A percentile compares a stretch with the other conserved stretches of the same genome.
Evolutionary conservation across 1,140 invertebrate species (phyloP).

Genomic region (Drosophila guanche): DNA sequence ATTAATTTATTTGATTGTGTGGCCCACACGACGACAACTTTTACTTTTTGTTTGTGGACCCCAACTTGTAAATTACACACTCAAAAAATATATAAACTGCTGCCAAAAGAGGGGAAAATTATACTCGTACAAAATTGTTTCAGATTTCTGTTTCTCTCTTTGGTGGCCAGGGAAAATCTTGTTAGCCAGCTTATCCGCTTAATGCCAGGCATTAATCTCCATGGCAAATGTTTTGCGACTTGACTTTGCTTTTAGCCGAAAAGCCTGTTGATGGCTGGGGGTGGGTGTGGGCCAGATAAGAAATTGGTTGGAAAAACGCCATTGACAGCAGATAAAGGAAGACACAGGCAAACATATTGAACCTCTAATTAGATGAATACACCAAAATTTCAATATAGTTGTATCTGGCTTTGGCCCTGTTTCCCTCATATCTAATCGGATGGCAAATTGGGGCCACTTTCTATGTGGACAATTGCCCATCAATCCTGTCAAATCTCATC

Average conservation of each 20-base stretch:
- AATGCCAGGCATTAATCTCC: conserved; percentile 26
- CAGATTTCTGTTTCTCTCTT: conserved; percentile 39
- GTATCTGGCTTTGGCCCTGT: conserved; percentile 36
- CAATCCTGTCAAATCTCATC: conserved; percentile 31
- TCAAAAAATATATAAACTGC: not conserved
- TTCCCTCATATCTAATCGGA: conserved; percentile 36
- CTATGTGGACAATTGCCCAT: conserved; percentile 16
- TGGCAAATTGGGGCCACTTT: conserved; percentile 17
- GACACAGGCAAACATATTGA: conserved; percentile 11
- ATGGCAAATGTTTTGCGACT: conserved; percentile 27
- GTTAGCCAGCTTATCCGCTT: conserved; percentile 22
- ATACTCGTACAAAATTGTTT: conserved; percentile 28
- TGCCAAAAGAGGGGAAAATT: conserved; percentile 19
- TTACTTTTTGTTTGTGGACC: conserved; percentile 62
- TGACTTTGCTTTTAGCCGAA: conserved; percentile 41
- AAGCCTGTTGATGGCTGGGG: conserved; percentile 6
- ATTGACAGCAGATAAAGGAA: conserved; percentile 1
- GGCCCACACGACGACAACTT: conserved; percentile 62
- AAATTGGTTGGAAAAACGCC: conserved; percentile 1
- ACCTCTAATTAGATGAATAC: not conserved
- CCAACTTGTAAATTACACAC: conserved; percentile 72
- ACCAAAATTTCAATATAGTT: conserved; percentile 1
- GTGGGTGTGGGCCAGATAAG: not conserved
- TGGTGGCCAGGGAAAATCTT: conserved; percentile 19
- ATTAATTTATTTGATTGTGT: conserved; percentile 78